Percentiles rank a stretch among this genome's conserved stretches.
Conservation (phyloP, 1,140 invertebrate species). For the Euura saliciscinereae region DNA sequence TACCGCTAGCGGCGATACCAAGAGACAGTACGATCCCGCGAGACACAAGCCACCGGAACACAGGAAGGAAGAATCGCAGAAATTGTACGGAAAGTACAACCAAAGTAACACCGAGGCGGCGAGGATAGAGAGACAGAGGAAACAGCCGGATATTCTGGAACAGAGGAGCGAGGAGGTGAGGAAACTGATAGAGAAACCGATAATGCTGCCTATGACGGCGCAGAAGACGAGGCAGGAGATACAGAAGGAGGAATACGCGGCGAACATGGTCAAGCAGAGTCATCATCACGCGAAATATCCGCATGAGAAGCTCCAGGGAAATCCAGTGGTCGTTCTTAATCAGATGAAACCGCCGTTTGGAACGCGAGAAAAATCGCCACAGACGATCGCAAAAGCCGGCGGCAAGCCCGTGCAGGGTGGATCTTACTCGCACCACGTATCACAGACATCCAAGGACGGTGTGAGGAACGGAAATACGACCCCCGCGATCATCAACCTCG, state of each 20-base stretch:
- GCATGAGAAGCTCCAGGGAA: constrained; percentile 34
- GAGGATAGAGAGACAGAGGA: constrained; percentile 32
- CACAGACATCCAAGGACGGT: constrained; percentile 42
- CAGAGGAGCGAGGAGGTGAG: constrained; percentile 51
- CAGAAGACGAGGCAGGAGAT: constrained; percentile 45
- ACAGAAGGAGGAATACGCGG: constrained; percentile 43
- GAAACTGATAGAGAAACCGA: constrained; percentile 51
- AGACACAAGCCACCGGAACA: constrained; percentile 42
- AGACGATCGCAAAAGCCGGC: constrained; percentile 27
- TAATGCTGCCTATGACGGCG: constrained; percentile 32
- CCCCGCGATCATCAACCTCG: constrained; percentile 33
- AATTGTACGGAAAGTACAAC: constrained; percentile 41
- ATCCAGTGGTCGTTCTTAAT: constrained; percentile 15
- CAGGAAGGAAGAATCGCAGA: constrained; percentile 42
- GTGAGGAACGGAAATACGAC: constrained; percentile 48
- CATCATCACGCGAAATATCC: constrained; percentile 44
- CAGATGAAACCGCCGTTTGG: constrained; percentile 3
- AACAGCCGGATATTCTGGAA: constrained; percentile 40
- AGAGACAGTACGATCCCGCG: constrained; percentile 34
- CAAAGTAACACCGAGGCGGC: constrained; percentile 23
- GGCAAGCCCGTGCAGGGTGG: constrained; percentile 18
- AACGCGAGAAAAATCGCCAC: constrained; percentile 35
- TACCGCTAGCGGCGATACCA: constrained; percentile 32
- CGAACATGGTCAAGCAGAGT: constrained; percentile 44
- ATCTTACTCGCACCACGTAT: constrained; percentile 31